A percentile compares a stretch with the other conserved stretches of the same genome.
Conservation (phyloP, 2,113 vertebrate species). For the Pluvialis apricaria region DNA sequence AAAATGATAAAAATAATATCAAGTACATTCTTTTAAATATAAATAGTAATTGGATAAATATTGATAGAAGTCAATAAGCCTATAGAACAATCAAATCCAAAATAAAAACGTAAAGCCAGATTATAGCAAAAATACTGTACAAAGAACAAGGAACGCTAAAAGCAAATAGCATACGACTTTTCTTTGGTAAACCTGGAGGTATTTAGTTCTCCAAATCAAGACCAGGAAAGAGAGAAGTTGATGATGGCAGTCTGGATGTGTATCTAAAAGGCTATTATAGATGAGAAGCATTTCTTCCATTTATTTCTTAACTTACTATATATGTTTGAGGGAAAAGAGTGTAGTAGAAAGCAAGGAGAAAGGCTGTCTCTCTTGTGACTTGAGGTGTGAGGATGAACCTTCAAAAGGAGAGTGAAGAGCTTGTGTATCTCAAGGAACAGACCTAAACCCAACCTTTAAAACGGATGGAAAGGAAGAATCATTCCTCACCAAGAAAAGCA, state of each 20-base stretch:
- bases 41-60: not conserved
- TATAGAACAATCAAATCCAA: not conserved
- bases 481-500: not conserved
- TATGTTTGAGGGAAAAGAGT: not conserved
- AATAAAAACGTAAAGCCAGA: not conserved
- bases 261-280: not conserved
- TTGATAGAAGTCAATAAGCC: not conserved
- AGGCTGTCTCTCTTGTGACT: not conserved
- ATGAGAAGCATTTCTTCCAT: not conserved
- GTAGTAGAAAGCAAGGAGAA: not conserved
- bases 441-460: not conserved
- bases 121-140: not conserved
- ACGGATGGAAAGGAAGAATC: not conserved
- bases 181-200: not conserved
- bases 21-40: not conserved
- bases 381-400: not conserved
- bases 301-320: not conserved
- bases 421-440: not conserved
- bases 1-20: not conserved
- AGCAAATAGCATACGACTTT: not conserved
- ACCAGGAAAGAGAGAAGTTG: not conserved
- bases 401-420: not conserved
- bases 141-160: not conserved
- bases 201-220: not conserved
- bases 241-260: not conserved